These are phyloP conservation scores for Atopsyche davidsoni DNA, from an alignment of 1,140 invertebrate species.

Conservation along the genomic window DNA sequence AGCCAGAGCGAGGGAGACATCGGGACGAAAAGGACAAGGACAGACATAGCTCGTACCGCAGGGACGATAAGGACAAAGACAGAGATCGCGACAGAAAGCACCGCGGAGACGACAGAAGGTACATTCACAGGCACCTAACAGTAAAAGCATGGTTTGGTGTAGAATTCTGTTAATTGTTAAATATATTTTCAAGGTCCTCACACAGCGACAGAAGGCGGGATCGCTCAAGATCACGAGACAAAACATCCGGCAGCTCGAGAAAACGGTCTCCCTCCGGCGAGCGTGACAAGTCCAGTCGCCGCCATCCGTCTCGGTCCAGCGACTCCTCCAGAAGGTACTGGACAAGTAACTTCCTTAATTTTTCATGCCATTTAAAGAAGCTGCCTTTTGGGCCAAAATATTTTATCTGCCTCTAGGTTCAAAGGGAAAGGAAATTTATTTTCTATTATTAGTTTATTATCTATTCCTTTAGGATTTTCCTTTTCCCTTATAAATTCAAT, in stretches of 20 bases:
- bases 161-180: neutral
- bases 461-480: too few relatives aligned
- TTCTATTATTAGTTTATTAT: too few relatives aligned
- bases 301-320: constrained; percentile 1
- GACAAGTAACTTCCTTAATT: neutral
- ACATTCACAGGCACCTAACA: too few relatives aligned
- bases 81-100: constrained; percentile 6
- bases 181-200: constrained; percentile 17
- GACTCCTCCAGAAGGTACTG: constrained; percentile 12
- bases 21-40: constrained; percentile 25
- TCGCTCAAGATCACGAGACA: constrained; percentile 21
- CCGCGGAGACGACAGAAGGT: constrained; percentile 10
- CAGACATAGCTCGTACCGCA: constrained; percentile 11
- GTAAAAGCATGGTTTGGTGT: neutral
- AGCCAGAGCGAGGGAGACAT: constrained; percentile 20
- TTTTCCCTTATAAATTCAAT: too few relatives aligned
- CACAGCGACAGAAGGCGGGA: constrained; percentile 20
- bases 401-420: too few relatives aligned
- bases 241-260: constrained; percentile 10
- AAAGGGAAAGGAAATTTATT: too few relatives aligned
- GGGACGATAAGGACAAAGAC: constrained; percentile 14
- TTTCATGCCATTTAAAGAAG: too few relatives aligned
- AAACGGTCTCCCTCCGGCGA: constrained; percentile 21
- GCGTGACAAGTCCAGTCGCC: constrained; percentile 13
- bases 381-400: too few relatives aligned